A percentile compares a stretch with the other conserved stretches of the same genome.
phyloP scores from a whole-genome alignment of 92 coral and sea anemone genomes.

The Palythoa heliodiscus region DNA sequence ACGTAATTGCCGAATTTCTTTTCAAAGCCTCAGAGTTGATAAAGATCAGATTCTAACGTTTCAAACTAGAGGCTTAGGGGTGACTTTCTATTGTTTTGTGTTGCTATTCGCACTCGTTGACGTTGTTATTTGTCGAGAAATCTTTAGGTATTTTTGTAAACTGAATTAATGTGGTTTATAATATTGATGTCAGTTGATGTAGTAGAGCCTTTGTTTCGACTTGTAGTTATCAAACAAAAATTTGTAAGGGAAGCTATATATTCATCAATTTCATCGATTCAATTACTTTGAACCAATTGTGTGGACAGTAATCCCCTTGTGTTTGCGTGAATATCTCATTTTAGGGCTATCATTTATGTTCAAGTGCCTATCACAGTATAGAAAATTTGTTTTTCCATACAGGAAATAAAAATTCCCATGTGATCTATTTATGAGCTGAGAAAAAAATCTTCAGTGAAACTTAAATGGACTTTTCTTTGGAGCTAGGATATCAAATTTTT shows the following conservation, averaged over 20 bases:
- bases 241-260: background rate
- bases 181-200: background rate
- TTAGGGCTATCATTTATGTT: background rate
- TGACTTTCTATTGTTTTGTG: conserved; percentile 19
- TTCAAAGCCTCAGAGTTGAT: conserved; percentile 23
- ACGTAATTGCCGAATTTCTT: conserved; percentile 13
- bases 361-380: background rate
- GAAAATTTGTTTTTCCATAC: too few relatives aligned
- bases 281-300: background rate
- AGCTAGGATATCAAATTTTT: too few relatives aligned
- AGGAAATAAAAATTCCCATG: too few relatives aligned
- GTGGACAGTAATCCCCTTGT: background rate
- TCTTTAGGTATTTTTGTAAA: conserved; percentile 10
- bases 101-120: background rate
- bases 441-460: too few relatives aligned
- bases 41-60: conserved; percentile 15
- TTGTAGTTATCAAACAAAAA: background rate
- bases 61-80: conserved; percentile 5
- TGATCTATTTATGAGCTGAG: too few relatives aligned
- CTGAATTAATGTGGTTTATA: background rate
- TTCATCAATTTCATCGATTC: background rate
- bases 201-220: background rate
- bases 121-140: conserved; percentile 24
- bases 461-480: too few relatives aligned
- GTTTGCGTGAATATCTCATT: background rate